These are phyloP conservation scores for Xerus inauris DNA, from an alignment of 2,113 vertebrate genomes.

Conservation along the genomic window DNA sequence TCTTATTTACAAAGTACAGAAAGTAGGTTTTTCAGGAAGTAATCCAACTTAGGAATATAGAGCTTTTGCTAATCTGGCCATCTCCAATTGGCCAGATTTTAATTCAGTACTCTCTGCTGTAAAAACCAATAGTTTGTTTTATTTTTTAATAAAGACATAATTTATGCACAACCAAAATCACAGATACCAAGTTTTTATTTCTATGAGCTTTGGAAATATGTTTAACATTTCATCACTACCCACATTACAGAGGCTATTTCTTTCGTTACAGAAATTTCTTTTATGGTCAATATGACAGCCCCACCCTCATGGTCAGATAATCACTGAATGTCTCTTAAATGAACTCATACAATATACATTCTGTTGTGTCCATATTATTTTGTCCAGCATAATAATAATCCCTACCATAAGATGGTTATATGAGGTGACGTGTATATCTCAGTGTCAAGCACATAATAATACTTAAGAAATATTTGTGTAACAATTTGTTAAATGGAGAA, in stretches of 20 bases:
- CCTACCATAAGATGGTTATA: background rate
- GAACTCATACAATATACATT: background rate
- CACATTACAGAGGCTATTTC: background rate
- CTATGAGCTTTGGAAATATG: background rate
- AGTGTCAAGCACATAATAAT: background rate
- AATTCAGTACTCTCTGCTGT: background rate
- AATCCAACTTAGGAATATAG: background rate
- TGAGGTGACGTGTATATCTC: background rate
- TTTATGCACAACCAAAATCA: background rate
- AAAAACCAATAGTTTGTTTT: background rate
- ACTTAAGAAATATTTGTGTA: background rate
- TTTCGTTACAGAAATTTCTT: background rate
- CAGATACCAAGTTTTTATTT: background rate
- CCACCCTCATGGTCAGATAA: fast-evolving
- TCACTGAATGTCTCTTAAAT: background rate
- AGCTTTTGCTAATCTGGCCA: background rate
- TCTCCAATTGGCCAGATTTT: background rate
- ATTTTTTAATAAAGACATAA: background rate
- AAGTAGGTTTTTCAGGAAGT: background rate
- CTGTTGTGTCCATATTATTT: background rate
- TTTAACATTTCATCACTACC: background rate
- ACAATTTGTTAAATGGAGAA: background rate
- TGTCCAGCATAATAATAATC: background rate
- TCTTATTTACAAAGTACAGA: background rate
- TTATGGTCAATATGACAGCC: background rate